phyloP scores from a whole-genome alignment of 2,888 invertebrate species.

The Drosophila nr. fundita region DNA sequence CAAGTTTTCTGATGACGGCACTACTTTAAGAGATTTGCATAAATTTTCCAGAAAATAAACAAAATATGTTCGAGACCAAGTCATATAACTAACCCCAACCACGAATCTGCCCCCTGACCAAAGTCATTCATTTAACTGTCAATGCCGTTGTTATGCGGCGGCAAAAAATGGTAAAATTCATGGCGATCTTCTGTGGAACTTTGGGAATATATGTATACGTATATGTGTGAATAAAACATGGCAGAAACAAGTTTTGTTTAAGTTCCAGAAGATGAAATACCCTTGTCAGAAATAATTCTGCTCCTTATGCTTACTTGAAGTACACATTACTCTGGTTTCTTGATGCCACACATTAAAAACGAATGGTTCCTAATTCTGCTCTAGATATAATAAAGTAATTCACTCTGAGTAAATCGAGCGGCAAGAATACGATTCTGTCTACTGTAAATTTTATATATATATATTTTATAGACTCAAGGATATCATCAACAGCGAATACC shows the following conservation, averaged over 20 bases:
- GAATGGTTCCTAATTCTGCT: not conserved
- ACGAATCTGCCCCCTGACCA: conserved; percentile 11
- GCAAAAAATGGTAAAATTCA: conserved; percentile 53
- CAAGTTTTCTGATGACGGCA: conserved; percentile 73
- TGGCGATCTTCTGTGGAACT: conserved; percentile 58
- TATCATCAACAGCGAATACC: not conserved
- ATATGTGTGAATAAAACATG: conserved; percentile 11
- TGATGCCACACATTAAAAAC: not conserved
- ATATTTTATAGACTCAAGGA: not conserved
- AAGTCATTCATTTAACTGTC: conserved; percentile 72
- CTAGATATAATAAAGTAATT: not conserved
- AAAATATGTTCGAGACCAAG: conserved; percentile 56
- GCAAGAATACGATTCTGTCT: not conserved
- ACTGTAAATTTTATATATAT: not conserved
- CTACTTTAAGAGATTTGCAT: conserved; percentile 78
- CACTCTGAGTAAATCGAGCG: not conserved
- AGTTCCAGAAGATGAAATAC: conserved; percentile 5
- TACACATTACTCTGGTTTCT: not conserved
- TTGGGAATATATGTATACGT: conserved; percentile 20
- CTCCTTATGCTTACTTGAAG: not conserved
- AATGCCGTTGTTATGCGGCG: conserved; percentile 62
- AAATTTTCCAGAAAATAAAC: conserved; percentile 66
- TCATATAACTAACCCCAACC: conserved; percentile 12
- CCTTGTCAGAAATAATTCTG: not conserved
- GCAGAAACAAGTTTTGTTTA: not conserved